Conservation (phyloP, 2,113 vertebrate species). For the Poeciliopsis turrubarensis region DNA sequence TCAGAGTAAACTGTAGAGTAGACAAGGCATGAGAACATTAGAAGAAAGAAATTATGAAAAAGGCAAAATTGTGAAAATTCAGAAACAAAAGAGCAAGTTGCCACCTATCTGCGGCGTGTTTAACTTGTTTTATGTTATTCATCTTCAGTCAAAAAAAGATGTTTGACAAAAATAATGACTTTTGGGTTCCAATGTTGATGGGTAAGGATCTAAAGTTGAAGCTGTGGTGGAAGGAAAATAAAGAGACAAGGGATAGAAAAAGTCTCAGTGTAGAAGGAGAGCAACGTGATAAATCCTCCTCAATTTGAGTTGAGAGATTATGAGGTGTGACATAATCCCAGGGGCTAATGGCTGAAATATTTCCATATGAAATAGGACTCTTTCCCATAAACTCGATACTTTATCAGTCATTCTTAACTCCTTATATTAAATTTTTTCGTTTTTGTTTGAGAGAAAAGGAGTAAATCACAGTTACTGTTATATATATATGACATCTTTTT, state of each 20-base stretch:
- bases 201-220: not conserved
- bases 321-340: not conserved
- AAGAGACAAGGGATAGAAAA: not conserved
- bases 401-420: not conserved
- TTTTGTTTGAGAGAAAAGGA: not conserved
- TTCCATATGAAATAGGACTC: not conserved
- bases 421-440: not conserved
- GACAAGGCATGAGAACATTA: too few species aligned
- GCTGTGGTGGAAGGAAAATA: not conserved
- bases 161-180: not conserved
- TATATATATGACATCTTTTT: too few species aligned
- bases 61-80: too few species aligned
- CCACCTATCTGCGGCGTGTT: too few species aligned
- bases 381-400: not conserved
- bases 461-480: too few species aligned
- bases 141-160: not conserved
- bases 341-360: not conserved
- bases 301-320: not conserved
- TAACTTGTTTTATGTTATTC: not conserved
- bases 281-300: not conserved
- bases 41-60: too few species aligned
- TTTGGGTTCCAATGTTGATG: not conserved
- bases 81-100: not conserved
- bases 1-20: too few species aligned
- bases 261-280: not conserved